Conservation (phyloP, 2,113 vertebrate species). For the Aegypius monachus region DNA sequence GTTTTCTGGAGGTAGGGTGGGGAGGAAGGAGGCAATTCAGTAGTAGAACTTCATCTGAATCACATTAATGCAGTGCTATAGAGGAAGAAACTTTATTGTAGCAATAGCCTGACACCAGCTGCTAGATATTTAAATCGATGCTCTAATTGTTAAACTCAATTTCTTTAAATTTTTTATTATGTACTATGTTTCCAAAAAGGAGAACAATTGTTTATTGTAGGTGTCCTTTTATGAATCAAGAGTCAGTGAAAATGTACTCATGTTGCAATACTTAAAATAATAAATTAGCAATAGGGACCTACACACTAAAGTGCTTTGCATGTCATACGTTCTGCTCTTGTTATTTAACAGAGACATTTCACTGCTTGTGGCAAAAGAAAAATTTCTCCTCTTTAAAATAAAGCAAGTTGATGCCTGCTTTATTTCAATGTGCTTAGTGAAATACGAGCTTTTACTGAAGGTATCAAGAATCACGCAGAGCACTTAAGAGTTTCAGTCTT, state of each 20-base stretch:
- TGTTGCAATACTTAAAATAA: not conserved
- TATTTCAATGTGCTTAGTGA: not conserved
- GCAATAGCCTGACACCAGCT: not conserved
- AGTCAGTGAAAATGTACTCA: not conserved
- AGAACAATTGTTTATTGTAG: not conserved
- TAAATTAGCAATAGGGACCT: not conserved
- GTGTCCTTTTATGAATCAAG: not conserved
- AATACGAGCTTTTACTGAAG: not conserved
- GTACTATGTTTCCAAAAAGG: not conserved
- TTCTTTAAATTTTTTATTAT: not conserved
- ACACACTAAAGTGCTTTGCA: not conserved
- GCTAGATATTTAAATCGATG: not conserved
- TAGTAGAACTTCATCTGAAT: not conserved
- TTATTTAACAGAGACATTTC: not conserved
- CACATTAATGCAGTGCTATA: not conserved
- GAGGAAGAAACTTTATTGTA: not conserved
- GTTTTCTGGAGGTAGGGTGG: not conserved
- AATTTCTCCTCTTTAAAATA: not conserved
- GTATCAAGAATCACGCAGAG: not conserved
- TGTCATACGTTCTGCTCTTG: not conserved
- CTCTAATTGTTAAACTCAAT: not conserved
- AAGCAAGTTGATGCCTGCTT: not conserved
- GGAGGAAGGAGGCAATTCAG: not conserved
- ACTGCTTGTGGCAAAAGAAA: not conserved
- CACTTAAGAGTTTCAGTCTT: not conserved